Percentiles rank a stretch among this genome's conserved stretches.
These are phyloP conservation scores for Petromus typicus DNA, from an alignment of 2,113 vertebrate species.

Conservation along the genomic window DNA sequence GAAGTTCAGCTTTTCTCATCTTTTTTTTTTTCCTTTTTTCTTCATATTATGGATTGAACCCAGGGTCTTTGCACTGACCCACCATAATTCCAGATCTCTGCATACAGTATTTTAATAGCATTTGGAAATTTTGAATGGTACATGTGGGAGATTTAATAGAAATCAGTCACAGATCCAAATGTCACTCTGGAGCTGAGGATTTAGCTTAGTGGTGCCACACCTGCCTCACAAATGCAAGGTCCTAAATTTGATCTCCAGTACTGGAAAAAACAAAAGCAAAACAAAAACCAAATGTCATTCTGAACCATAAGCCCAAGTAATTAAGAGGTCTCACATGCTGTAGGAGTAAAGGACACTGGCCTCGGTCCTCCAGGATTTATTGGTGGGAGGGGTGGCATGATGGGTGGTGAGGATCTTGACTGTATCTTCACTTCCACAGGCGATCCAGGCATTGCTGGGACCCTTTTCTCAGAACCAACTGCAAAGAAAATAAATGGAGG, in stretches of 20 bases:
- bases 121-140: slow-evolving; percentile 23
- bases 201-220: too few relatives aligned
- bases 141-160: not conserved
- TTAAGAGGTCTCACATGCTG: slow-evolving; percentile 90
- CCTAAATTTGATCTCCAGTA: too few relatives aligned
- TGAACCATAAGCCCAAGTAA: slow-evolving; percentile 54
- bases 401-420: slow-evolving; percentile 95
- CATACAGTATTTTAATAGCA: not conserved
- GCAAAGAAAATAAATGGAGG: slow-evolving; percentile 63
- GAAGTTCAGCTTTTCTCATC: not conserved
- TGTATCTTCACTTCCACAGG: slow-evolving; percentile 99
- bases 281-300: not conserved
- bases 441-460: slow-evolving; percentile 98
- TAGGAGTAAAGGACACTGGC: slow-evolving; percentile 94
- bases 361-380: slow-evolving; percentile 95
- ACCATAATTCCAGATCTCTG: not conserved
- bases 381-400: slow-evolving; percentile 97
- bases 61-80: not conserved
- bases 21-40: not conserved
- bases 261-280: too few relatives aligned
- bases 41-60: not conserved
- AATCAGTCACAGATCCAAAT: slow-evolving; percentile 39
- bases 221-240: too few relatives aligned
- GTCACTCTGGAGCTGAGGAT: not conserved
- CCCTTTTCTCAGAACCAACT: slow-evolving; percentile 97